These are phyloP conservation scores for Sander vitreus DNA, from an alignment of 2,113 vertebrate genomes.

Conservation along the genomic window DNA sequence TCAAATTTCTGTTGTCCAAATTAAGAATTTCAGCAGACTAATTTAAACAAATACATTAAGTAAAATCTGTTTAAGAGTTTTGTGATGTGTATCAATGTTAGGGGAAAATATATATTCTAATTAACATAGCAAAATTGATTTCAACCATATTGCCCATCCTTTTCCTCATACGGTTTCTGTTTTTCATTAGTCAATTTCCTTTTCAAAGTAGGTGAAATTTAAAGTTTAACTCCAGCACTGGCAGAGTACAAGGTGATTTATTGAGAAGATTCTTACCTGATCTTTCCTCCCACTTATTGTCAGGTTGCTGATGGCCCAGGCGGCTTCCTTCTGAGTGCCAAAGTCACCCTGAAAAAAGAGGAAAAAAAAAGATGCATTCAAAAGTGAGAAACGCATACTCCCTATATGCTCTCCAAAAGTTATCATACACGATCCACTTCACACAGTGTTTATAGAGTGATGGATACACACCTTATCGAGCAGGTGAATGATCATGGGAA, in stretches of 20 bases:
- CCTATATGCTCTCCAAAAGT: neutral
- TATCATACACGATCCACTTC: neutral
- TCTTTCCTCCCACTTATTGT: slow-evolving; percentile 99
- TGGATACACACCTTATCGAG: slow-evolving; percentile 92
- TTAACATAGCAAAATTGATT: no score
- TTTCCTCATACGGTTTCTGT: neutral
- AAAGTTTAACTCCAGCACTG: neutral
- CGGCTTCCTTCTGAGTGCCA: slow-evolving; percentile 98
- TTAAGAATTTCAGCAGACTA: neutral
- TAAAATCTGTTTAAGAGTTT: no score
- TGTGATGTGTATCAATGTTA: no score
- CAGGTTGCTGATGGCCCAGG: slow-evolving; percentile 99
- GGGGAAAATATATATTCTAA: no score
- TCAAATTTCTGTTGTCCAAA: neutral
- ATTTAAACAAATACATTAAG: no score
- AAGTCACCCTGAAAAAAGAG: slow-evolving; percentile 91
- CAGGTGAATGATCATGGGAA: slow-evolving; percentile 99
- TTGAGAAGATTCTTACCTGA: slow-evolving; percentile 85
- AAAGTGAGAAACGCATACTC: neutral
- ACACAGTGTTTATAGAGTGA: neutral
- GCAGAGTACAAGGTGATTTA: neutral
- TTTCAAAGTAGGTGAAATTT: neutral
- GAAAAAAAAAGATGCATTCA: neutral
- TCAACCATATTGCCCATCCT: no score
- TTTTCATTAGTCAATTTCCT: neutral